phyloP scores from a whole-genome alignment of 30 jellyfish, hydroid and myxozoan genomes.

The Pseudorhiza aurosa region DNA sequence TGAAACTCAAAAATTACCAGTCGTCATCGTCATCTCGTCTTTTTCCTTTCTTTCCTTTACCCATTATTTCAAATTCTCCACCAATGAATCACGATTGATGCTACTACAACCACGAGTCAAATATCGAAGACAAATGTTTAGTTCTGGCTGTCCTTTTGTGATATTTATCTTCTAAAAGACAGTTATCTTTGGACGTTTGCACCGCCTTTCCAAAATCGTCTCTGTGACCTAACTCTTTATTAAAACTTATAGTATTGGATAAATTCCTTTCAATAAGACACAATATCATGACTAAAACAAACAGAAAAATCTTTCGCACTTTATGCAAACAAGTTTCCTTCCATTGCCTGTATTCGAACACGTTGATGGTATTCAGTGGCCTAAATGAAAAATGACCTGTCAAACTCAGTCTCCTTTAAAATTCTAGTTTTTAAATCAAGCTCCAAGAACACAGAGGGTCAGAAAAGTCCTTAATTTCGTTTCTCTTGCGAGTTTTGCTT shows the following conservation, averaged over 20 bases:
- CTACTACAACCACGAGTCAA: too few relatives aligned
- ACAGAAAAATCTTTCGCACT: background rate
- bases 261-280: background rate
- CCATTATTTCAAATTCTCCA: constrained; percentile 21
- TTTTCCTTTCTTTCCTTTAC: constrained; percentile 74
- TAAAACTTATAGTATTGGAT: background rate
- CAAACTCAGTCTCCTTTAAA: too few relatives aligned
- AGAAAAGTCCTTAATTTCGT: too few relatives aligned
- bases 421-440: too few relatives aligned
- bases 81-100: too few relatives aligned
- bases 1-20: constrained; percentile 18
- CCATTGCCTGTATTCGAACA: background rate
- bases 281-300: constrained; percentile 3
- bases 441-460: too few relatives aligned
- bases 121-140: background rate
- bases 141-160: background rate
- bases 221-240: background rate
- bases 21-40: constrained; percentile 70
- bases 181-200: too few relatives aligned
- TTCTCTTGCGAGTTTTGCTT: too few relatives aligned
- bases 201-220: background rate
- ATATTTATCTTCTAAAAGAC: background rate
- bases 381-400: background rate
- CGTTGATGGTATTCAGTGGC: background rate
- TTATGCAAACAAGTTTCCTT: background rate